Conservation (phyloP, 2,113 vertebrate genomes). For the Sinosuthora webbiana region DNA sequence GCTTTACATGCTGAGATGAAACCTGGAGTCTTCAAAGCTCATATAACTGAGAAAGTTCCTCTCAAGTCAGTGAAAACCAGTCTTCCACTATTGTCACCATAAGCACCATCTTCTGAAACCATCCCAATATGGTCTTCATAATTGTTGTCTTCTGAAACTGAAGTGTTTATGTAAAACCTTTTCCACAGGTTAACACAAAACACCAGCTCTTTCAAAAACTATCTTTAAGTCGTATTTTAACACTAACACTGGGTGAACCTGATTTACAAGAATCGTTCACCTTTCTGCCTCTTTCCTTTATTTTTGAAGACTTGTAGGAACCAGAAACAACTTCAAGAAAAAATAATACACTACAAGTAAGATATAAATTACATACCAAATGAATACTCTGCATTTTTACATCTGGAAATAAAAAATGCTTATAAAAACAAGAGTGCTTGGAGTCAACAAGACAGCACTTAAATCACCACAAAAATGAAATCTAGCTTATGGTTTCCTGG, state of each 20-base stretch:
- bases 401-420: background rate
- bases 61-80: background rate
- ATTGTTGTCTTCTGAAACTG: background rate
- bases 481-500: background rate
- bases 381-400: background rate
- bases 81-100: background rate
- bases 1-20: background rate
- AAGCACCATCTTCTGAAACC: background rate
- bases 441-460: background rate
- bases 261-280: background rate
- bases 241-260: background rate
- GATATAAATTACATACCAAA: background rate
- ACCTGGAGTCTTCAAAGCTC: background rate
- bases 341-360: background rate
- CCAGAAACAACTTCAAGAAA: background rate
- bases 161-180: background rate
- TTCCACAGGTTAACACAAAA: background rate
- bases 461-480: slow-evolving; percentile 8
- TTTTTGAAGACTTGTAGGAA: background rate
- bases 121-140: background rate
- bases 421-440: background rate
- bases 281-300: background rate
- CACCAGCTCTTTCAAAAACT: background rate
- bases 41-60: background rate
- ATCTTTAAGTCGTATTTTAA: background rate